Percentiles rank a stretch among this genome's conserved stretches.
These are phyloP conservation scores for Lasioglossum zephyrum DNA, from an alignment of 2,888 invertebrate genomes.

Conservation along the genomic window DNA sequence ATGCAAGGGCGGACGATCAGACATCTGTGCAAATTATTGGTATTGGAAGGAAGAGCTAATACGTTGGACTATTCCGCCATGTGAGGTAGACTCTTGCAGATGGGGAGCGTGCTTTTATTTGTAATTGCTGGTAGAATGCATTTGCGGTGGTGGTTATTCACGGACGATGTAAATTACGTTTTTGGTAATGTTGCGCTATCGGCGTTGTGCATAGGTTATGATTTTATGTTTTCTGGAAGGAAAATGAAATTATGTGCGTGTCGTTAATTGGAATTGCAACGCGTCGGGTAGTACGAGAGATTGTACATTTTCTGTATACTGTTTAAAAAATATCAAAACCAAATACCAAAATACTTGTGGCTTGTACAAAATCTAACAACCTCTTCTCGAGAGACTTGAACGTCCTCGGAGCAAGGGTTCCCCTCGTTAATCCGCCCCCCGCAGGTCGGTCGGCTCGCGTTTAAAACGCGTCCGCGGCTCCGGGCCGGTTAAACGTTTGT, in stretches of 20 bases:
- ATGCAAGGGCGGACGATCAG: neutral
- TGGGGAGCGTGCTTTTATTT: neutral
- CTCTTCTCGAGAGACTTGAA: neutral
- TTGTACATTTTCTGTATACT: neutral
- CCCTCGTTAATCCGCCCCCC: neutral
- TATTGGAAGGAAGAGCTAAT: neutral
- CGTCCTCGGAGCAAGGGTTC: neutral
- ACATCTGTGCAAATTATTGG: neutral
- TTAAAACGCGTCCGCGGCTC: conserved; percentile 51
- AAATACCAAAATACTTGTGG: neutral
- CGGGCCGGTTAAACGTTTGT: conserved; percentile 65
- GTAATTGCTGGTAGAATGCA: neutral
- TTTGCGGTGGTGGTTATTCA: neutral
- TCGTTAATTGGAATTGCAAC: neutral
- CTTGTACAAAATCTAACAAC: neutral
- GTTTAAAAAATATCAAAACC: neutral
- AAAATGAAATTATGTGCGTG: no score
- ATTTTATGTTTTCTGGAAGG: neutral
- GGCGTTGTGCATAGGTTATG: neutral
- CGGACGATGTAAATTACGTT: neutral
- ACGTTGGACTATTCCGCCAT: neutral
- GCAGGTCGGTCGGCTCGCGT: neutral
- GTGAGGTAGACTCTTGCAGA: neutral
- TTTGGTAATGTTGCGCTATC: neutral
- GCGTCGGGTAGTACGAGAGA: no score